Conservation (phyloP, 2,888 invertebrate genomes). For the Calephelis perditalis region DNA sequence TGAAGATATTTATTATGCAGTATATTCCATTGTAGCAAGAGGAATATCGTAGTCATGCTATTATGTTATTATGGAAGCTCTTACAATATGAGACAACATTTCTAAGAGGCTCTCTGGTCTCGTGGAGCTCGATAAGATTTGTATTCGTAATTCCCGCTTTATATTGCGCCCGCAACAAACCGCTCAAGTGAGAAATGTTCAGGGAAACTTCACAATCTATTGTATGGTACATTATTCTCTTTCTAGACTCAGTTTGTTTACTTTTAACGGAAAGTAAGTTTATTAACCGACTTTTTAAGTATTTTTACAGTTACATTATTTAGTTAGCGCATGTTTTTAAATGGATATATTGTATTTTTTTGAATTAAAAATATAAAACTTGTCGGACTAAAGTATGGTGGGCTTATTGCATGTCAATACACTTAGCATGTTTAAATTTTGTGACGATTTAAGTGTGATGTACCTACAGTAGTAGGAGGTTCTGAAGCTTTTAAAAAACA, state of each 20-base stretch:
- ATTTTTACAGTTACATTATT: no score
- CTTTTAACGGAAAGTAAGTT: background rate
- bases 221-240: background rate
- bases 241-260: background rate
- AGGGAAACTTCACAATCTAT: conserved; percentile 1
- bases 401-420: no score
- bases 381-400: no score
- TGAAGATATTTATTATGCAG: no score
- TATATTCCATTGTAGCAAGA: conserved; percentile 4
- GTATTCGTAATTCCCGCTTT: conserved; percentile 12
- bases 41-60: conserved; percentile 10
- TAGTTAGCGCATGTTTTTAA: no score
- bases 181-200: conserved; percentile 12
- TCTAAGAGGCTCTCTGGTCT: conserved; percentile 14
- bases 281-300: no score
- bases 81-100: conserved; percentile 13
- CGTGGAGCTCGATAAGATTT: conserved; percentile 11
- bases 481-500: no score
- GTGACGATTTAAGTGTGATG: no score
- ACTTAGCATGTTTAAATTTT: no score
- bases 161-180: conserved; percentile 11
- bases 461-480: no score
- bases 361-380: no score
- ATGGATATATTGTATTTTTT: no score
- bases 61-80: conserved; percentile 13